phyloP scores from a whole-genome alignment of 2,113 vertebrate genomes.

The Sterna hirundo region DNA sequence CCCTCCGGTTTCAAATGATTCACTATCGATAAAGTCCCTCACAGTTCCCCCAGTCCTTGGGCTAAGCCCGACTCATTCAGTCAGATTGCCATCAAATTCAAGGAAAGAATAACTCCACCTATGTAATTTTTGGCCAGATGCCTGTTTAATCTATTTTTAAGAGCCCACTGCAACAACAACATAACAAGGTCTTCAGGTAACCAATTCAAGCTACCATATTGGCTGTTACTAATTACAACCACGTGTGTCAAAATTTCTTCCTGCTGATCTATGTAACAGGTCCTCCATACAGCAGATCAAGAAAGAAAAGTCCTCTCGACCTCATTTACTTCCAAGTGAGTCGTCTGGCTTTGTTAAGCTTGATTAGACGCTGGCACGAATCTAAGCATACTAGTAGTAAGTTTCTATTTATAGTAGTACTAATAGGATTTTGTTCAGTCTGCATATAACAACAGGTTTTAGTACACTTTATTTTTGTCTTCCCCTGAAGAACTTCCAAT shows the following conservation, averaged over 20 bases:
- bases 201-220: background rate
- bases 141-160: background rate
- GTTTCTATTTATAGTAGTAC: background rate
- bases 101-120: background rate
- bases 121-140: background rate
- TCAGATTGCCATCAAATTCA: background rate
- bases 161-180: background rate
- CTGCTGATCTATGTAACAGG: background rate
- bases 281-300: background rate
- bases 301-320: background rate
- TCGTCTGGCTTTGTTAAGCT: background rate
- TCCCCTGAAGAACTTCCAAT: background rate
- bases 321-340: background rate
- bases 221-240: background rate
- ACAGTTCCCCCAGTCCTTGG: background rate
- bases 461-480: background rate
- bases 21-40: background rate
- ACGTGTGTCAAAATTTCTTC: background rate
- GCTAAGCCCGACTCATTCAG: background rate
- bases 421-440: background rate
- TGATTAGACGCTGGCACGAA: background rate
- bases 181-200: background rate
- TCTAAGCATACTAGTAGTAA: background rate
- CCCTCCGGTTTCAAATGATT: background rate
- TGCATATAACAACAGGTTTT: background rate